Percentiles rank a stretch among this genome's conserved stretches.
These are phyloP conservation scores for Antennarius striatus DNA, from an alignment of 2,113 vertebrate genomes.

Conservation along the genomic window DNA sequence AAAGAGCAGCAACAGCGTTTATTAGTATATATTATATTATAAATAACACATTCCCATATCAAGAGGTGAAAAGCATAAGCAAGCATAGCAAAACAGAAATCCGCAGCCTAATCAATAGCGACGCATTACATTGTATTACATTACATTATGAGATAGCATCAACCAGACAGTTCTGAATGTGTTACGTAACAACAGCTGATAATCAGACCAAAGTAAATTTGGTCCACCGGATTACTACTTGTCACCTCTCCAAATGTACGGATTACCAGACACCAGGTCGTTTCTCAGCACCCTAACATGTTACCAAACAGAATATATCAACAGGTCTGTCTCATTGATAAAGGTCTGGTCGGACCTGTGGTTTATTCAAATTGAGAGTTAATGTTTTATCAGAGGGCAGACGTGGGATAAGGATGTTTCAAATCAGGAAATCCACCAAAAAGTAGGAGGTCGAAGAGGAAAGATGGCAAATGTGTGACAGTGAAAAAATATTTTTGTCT, in stretches of 20 bases:
- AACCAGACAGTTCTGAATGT: conserved; percentile 24
- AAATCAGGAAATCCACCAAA: not conserved
- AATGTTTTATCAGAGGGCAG: not conserved
- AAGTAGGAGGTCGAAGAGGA: not conserved
- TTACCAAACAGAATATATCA: conserved; percentile 15
- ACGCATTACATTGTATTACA: not conserved
- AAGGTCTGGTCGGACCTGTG: not conserved
- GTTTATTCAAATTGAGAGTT: too few species aligned
- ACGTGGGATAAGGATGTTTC: not conserved
- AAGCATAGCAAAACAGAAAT: too few species aligned
- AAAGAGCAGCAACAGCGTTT: too few species aligned
- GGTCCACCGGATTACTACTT: conserved; percentile 41
- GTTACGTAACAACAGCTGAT: conserved; percentile 39
- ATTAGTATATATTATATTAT: too few species aligned
- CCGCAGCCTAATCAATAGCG: too few species aligned
- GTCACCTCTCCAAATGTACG: conserved; percentile 37
- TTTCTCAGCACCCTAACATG: conserved; percentile 8
- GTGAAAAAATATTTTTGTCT: not conserved
- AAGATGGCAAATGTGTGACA: not conserved
- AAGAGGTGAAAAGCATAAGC: too few species aligned
- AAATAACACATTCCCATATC: too few species aligned
- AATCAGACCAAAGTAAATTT: conserved; percentile 39
- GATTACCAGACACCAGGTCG: conserved; percentile 32
- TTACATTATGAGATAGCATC: conserved; percentile 3
- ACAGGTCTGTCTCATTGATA: not conserved